Evolutionary conservation across 2,888 invertebrate genomes (phyloP).

Genomic region (Stenolophus ochropezus): DNA sequence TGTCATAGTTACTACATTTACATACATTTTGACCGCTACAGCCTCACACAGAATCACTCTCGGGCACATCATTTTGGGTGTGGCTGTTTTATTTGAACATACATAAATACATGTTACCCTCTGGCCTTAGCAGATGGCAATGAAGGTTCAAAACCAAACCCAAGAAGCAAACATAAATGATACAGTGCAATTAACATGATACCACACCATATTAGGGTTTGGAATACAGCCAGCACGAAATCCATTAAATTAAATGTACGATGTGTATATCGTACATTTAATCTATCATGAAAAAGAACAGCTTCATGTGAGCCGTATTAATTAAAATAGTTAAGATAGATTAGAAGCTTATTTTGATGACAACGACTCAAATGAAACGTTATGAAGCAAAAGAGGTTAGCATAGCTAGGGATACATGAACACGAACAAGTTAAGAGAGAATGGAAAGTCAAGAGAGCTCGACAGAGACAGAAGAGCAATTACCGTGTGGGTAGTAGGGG

Average conservation of each 20-base stretch:
- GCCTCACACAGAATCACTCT: constrained; percentile 11
- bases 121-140: constrained; percentile 37
- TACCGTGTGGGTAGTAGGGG: constrained; percentile 69
- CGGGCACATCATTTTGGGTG: constrained; percentile 5
- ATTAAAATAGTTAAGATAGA: no score
- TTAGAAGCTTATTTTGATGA: constrained; percentile 5
- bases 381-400: background rate
- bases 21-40: background rate
- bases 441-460: constrained; percentile 62
- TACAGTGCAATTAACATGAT: constrained; percentile 11
- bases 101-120: constrained; percentile 6
- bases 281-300: background rate
- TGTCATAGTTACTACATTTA: background rate
- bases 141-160: constrained; percentile 22
- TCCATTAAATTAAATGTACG: constrained; percentile 14
- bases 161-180: constrained; percentile 25
- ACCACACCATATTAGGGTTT: constrained; percentile 36
- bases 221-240: constrained; percentile 23
- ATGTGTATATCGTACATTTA: constrained; percentile 28
- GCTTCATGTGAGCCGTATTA: background rate
- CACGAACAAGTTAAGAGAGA: constrained; percentile 20
- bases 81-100: constrained; percentile 11
- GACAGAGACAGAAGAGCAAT: constrained; percentile 66
- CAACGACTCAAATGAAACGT: constrained; percentile 30
- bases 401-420: background rate